A percentile compares a stretch with the other conserved stretches of the same genome.
Evolutionary conservation across 2,888 invertebrate genomes (phyloP).

Genomic region (Drosophila rellima): DNA sequence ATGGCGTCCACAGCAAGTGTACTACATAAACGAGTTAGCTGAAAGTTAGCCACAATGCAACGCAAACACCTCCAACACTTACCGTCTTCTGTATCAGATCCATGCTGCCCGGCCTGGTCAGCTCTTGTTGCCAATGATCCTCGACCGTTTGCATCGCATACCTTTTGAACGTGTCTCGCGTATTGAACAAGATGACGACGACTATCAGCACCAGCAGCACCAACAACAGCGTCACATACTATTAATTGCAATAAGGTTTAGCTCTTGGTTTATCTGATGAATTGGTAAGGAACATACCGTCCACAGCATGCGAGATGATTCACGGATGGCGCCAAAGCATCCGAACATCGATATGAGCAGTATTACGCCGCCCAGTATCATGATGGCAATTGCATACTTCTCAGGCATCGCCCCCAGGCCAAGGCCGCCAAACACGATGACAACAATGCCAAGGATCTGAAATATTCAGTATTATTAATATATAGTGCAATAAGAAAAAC

Average conservation of each 20-base stretch:
- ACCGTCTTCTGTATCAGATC: conserved; percentile 75
- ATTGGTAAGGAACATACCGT: conserved; percentile 56
- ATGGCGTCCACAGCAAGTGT: conserved; percentile 82
- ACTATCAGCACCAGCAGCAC: conserved; percentile 68
- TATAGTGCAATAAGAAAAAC: not conserved
- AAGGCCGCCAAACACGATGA: conserved; percentile 74
- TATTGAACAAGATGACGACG: conserved; percentile 66
- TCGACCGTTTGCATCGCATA: conserved; percentile 74
- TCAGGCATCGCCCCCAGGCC: conserved; percentile 82
- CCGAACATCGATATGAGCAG: conserved; percentile 80
- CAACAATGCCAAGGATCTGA: conserved; percentile 78
- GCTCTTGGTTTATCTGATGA: not conserved
- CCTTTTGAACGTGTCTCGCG: conserved; percentile 72
- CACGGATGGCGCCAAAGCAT: conserved; percentile 78
- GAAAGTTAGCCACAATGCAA: not conserved
- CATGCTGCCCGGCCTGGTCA: conserved; percentile 75
- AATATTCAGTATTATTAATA: conserved; percentile 2
- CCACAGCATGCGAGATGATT: conserved; percentile 81
- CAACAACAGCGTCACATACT: conserved; percentile 74
- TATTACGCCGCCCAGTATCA: conserved; percentile 74
- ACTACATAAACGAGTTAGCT: conserved; percentile 45
- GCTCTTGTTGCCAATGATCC: conserved; percentile 71
- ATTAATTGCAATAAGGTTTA: conserved; percentile 10
- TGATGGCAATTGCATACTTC: conserved; percentile 74
- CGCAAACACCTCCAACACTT: conserved; percentile 15